Evolutionary conservation across 1,140 invertebrate species (phyloP), one percentile per base, ranked within the genome.

Genomic region (Hyles vespertilio): DNA sequence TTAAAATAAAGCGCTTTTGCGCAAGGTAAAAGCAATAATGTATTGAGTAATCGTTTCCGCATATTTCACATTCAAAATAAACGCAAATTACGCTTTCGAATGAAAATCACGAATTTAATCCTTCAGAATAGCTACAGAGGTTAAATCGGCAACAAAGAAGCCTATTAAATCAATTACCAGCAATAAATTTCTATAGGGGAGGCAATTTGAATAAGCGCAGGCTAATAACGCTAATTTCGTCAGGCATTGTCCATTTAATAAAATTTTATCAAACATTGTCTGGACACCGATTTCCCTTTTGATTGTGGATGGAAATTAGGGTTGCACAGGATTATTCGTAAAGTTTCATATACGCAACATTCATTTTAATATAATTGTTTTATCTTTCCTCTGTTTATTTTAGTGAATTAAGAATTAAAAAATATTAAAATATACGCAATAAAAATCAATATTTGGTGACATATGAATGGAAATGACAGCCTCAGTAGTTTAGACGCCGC

Each of bases 191-290:
- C 67, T 69, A 72, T 70, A 65, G 72, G 54, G 61, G 51, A 59
- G 65, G 59, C 77, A 77, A 84, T 84, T 84, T 81, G 72, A 72
- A 79, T 74, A 70, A 71, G 67, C 71, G 70, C 61, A 43, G 72
- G 71, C 77, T 84, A 87, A 84, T 84, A 74, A 79, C 82, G 72
- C 78, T 80, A 87, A 85, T 87, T 84, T 76, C 70, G 69, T 52
- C 58, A 63, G 54, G 60, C 70, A 82, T 84, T 81, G 79, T 81
- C 56, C 70, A 59, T 69, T 69, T 75, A 76, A 84, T 84, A 85
- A 84, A 87, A 87, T 87, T 82, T 84, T 81, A 84, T 84, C 77
- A 85, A 79, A 82, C 75, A 72, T 69, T 73, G 66, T 71, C 72
- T 72, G 54, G 54, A 67, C 69, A 65, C 48, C 66, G 59, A 72